phyloP scores from a whole-genome alignment of 1,140 invertebrate species.

The Monomorium pharaonis region DNA sequence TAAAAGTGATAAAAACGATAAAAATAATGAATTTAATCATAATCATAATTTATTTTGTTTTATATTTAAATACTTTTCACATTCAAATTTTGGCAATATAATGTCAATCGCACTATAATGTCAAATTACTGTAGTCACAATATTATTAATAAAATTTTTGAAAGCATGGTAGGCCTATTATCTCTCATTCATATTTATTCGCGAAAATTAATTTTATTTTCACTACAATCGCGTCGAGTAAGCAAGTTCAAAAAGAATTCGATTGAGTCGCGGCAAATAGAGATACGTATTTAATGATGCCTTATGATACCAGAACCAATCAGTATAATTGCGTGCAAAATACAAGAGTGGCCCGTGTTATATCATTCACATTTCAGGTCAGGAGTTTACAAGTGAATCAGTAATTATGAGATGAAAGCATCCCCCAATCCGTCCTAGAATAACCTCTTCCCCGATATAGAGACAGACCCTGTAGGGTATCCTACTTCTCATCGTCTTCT shows the following conservation, averaged over 20 bases:
- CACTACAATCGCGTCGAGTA: neutral
- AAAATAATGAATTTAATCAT: neutral
- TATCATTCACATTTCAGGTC: conserved; percentile 67
- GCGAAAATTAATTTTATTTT: conserved; percentile 26
- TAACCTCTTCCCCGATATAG: conserved; percentile 38
- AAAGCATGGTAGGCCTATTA: neutral
- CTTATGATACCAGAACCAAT: conserved; percentile 28
- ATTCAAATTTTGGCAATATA: neutral
- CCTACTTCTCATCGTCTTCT: conserved; percentile 63
- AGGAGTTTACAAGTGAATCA: conserved; percentile 63
- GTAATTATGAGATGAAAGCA: conserved; percentile 73
- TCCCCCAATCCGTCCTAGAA: conserved; percentile 46
- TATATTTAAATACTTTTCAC: neutral
- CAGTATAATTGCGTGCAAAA: conserved; percentile 57
- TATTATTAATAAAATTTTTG: neutral
- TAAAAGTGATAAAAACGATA: neutral
- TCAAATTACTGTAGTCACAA: neutral
- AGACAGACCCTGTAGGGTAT: conserved; percentile 46
- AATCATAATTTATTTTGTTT: neutral
- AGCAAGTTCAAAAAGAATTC: neutral
- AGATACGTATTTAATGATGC: neutral
- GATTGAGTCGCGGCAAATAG: neutral
- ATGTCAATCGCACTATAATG: neutral
- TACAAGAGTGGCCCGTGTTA: conserved; percentile 39
- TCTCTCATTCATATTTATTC: conserved; percentile 8